phyloP scores from a whole-genome alignment of 1,140 invertebrate genomes.

The Oedothorax gibbosus region DNA sequence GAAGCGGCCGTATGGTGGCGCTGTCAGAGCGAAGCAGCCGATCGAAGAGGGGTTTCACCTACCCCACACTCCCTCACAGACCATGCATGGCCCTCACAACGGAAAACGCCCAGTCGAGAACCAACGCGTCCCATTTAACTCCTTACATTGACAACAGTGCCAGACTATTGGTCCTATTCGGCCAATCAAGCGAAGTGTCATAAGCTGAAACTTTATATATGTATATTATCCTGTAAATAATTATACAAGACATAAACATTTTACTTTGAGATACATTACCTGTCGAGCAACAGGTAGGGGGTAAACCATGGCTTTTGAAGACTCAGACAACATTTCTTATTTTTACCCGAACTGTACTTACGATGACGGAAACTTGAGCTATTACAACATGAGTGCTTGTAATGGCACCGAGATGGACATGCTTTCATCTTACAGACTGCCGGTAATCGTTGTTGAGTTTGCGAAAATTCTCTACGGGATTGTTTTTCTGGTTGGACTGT shows the following conservation, averaged over 20 bases:
- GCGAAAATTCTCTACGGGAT: slow-evolving; percentile 70
- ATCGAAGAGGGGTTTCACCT: slow-evolving; percentile 1
- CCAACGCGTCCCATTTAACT: neutral
- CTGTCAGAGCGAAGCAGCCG: slow-evolving; percentile 21
- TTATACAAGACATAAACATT: neutral
- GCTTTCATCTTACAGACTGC: neutral
- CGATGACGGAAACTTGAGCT: slow-evolving; percentile 20
- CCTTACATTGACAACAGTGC: neutral
- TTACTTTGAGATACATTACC: neutral
- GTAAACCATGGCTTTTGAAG: slow-evolving; percentile 11
- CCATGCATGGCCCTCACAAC: slow-evolving; percentile 22
- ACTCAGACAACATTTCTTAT: slow-evolving; percentile 4
- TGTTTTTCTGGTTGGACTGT: slow-evolving; percentile 87
- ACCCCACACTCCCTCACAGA: slow-evolving; percentile 5
- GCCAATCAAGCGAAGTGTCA: neutral
- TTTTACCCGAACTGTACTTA: neutral
- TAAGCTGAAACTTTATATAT: too few species aligned
- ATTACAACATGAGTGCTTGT: slow-evolving; percentile 10
- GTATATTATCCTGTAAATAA: neutral
- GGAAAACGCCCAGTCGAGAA: slow-evolving; percentile 50
- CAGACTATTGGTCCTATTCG: neutral
- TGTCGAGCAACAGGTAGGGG: slow-evolving; percentile 38
- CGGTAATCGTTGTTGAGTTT: slow-evolving; percentile 58
- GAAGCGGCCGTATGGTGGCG: slow-evolving; percentile 35
- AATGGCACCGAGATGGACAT: neutral